Conservation (phyloP, 2,888 invertebrate species). For the Helleia helle region DNA sequence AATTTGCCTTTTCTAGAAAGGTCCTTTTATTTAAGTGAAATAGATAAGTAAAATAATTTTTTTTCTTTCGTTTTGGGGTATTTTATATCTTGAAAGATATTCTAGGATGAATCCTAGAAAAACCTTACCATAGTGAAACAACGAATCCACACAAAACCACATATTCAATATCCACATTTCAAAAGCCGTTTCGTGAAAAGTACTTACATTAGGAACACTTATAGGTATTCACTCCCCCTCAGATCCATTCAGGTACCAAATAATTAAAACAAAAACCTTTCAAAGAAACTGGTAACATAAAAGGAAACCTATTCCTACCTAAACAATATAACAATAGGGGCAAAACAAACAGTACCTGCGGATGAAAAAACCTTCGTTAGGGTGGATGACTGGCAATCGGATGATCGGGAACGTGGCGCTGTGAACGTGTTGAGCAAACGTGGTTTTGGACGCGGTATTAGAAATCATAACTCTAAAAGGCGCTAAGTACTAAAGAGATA, state of each 20-base stretch:
- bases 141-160: too few species aligned
- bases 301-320: conserved; percentile 47
- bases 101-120: too few species aligned
- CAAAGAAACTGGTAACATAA: conserved; percentile 15
- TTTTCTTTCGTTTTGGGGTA: too few species aligned
- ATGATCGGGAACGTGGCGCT: conserved; percentile 30
- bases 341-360: conserved; percentile 51
- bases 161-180: neutral
- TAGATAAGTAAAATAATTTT: too few species aligned
- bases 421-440: conserved; percentile 17
- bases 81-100: too few species aligned
- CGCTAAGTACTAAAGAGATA: too few species aligned
- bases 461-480: too few species aligned
- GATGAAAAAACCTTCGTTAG: conserved; percentile 55
- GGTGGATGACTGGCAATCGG: conserved; percentile 67
- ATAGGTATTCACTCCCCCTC: conserved; percentile 14
- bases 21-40: too few species aligned
- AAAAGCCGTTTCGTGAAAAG: neutral
- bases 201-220: conserved; percentile 4
- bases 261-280: conserved; percentile 18
- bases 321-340: conserved; percentile 37
- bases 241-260: conserved; percentile 8
- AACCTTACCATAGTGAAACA: too few species aligned
- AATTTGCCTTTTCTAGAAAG: too few species aligned
- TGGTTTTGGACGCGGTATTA: conserved; percentile 33